Evolutionary conservation across 2,113 vertebrate species (phyloP).

Genomic region (Xenopus tropicalis): UCB_Xtro_10.0 CM004448.2:10773501-10774000

Average conservation of each 20-base stretch:
- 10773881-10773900: no score
- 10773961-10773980: no score
- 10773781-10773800: no score
- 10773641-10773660: neutral
- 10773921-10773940: no score
- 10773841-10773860: neutral
- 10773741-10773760: neutral
- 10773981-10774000: no score
- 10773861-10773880: no score
- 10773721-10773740: neutral
- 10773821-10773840: no score
- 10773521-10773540: accelerated
- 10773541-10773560: accelerated
- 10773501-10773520: neutral
- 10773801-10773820: no score
- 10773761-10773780: no score
- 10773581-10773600: neutral
- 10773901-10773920: no score
- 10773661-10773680: neutral
- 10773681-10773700: neutral
- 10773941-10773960: no score
- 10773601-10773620: neutral
- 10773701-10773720: neutral
- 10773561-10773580: neutral
- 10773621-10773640: neutral